A percentile compares a stretch with the other conserved stretches of the same genome.
Evolutionary conservation across 2,888 invertebrate genomes (phyloP).

Genomic region (Xanthostigma xanthostigma): DNA sequence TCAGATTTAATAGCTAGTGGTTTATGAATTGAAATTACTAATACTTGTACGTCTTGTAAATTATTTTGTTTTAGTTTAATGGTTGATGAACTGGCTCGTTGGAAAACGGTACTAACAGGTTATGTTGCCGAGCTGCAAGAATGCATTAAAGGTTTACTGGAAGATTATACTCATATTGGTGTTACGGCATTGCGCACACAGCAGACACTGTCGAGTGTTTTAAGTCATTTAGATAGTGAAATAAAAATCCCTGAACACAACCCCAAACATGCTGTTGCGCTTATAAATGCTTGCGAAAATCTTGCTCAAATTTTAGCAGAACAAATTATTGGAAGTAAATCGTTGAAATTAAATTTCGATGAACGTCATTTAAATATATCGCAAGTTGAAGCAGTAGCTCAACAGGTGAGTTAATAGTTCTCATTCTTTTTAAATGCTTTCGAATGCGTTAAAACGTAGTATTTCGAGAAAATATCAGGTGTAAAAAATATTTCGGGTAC

Average conservation of each 20-base stretch:
- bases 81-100: conserved; percentile 81
- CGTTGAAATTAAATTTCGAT: too few species aligned
- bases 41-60: not conserved
- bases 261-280: not conserved
- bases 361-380: not conserved
- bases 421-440: not conserved
- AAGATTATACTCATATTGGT: conserved; percentile 50
- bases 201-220: not conserved
- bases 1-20: not conserved
- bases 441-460: too few species aligned
- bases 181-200: conserved; percentile 45
- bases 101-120: conserved; percentile 65
- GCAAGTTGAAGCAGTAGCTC: not conserved
- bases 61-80: conserved; percentile 47
- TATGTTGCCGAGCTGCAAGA: conserved; percentile 54
- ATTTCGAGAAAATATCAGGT: not conserved
- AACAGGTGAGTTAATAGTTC: not conserved
- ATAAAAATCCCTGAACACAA: not conserved
- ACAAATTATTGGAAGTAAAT: not conserved
- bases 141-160: conserved; percentile 49
- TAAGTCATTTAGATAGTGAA: not conserved
- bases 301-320: not conserved
- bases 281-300: not conserved
- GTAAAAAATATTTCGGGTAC: too few species aligned
- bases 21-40: not conserved